These are phyloP conservation scores for Philonicus albiceps DNA, from an alignment of 2,888 invertebrate species.

Conservation along the genomic window DNA sequence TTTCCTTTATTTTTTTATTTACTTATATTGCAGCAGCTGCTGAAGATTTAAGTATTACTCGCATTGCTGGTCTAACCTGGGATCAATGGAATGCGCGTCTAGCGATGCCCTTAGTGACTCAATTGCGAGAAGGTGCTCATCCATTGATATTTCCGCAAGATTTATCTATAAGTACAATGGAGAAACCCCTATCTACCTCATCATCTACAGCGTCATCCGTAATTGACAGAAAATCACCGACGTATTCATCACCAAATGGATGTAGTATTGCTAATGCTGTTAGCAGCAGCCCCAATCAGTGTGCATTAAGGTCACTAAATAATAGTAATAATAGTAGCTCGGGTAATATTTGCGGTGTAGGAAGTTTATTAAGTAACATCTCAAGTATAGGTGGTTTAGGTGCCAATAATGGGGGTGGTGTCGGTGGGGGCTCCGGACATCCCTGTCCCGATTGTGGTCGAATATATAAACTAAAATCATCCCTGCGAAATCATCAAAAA, in stretches of 20 bases:
- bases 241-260: conserved; percentile 47
- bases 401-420: conserved; percentile 53
- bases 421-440: conserved; percentile 64
- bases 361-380: conserved; percentile 44
- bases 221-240: conserved; percentile 51
- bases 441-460: conserved; percentile 84
- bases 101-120: conserved; percentile 73
- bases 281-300: conserved; percentile 16
- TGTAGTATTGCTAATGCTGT: conserved; percentile 40
- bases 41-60: conserved; percentile 77
- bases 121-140: conserved; percentile 67
- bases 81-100: conserved; percentile 79
- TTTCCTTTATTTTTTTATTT: conserved; percentile 28
- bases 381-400: conserved; percentile 44
- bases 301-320: conserved; percentile 3
- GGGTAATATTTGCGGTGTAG: conserved; percentile 38
- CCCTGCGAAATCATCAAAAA: conserved; percentile 82
- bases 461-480: conserved; percentile 86
- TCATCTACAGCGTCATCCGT: conserved; percentile 53
- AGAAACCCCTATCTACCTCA: conserved; percentile 53
- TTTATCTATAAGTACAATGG: conserved; percentile 57
- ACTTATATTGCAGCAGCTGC: conserved; percentile 59
- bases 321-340: conserved; percentile 39
- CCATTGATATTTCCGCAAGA: conserved; percentile 63
- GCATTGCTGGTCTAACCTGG: conserved; percentile 75